Evolutionary conservation across 1,140 invertebrate species (phyloP).

Genomic region (Drosophila busckii): DNA sequence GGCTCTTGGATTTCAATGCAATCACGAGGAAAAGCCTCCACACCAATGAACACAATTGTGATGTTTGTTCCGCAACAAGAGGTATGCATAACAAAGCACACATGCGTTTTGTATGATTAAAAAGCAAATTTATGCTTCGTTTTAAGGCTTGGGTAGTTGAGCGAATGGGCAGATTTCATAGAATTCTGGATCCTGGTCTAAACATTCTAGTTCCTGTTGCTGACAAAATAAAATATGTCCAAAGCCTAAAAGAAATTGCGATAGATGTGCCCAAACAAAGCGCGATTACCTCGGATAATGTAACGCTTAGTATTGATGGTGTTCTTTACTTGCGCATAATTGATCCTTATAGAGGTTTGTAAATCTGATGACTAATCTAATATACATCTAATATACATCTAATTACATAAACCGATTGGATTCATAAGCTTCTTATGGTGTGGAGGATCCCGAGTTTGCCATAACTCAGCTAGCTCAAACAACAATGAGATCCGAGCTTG

Average conservation of each 20-base stretch:
- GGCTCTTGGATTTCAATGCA: constrained; percentile 45
- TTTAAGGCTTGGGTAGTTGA: constrained; percentile 96
- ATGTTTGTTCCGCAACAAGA: constrained; percentile 99
- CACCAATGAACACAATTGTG: constrained; percentile 94
- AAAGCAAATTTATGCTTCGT: constrained; percentile 4
- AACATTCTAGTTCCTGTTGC: constrained; percentile 95
- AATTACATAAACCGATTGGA: constrained; percentile 17
- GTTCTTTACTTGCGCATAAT: constrained; percentile 96
- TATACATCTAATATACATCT: constrained; percentile 46
- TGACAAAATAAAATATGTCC: constrained; percentile 98
- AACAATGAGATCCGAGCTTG: constrained; percentile 98
- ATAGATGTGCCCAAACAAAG: constrained; percentile 99
- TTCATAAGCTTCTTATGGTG: constrained; percentile 93
- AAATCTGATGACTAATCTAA: no score
- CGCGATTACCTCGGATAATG: constrained; percentile 98
- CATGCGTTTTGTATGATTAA: constrained; percentile 76
- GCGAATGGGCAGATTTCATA: constrained; percentile 97
- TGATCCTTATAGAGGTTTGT: constrained; percentile 87
- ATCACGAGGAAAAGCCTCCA: constrained; percentile 81
- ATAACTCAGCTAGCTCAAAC: constrained; percentile 99
- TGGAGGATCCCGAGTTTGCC: constrained; percentile 99
- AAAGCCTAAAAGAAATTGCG: constrained; percentile 99
- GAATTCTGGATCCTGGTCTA: constrained; percentile 95
- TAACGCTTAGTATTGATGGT: constrained; percentile 97
- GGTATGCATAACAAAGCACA: constrained; percentile 81